phyloP scores from a whole-genome alignment of 2,113 vertebrate species.

The Chlorocebus sabaeus region DNA sequence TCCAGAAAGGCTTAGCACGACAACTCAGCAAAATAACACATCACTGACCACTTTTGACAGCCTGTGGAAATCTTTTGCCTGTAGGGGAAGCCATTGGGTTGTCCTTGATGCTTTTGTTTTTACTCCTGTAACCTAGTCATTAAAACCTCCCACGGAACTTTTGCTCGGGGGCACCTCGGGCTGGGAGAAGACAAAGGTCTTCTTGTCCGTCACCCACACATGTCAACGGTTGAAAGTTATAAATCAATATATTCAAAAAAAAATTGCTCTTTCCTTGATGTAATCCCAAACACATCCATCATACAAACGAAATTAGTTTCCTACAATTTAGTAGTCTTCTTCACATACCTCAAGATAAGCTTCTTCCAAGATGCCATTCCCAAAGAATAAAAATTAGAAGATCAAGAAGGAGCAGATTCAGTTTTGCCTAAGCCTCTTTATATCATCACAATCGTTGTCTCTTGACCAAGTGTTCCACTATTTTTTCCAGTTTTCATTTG shows the following conservation, averaged over 20 bases:
- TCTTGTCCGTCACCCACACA: not conserved
- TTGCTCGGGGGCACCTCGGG: not conserved
- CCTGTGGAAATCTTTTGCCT: not conserved
- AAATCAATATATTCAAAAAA: not conserved
- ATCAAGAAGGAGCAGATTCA: rapidly evolving
- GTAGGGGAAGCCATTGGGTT: constrained; percentile 31
- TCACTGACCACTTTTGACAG: constrained; percentile 8
- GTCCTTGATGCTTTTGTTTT: constrained; percentile 26
- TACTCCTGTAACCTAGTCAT: constrained; percentile 33
- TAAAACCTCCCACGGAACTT: constrained; percentile 29
- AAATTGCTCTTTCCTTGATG: not conserved
- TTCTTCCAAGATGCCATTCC: not conserved
- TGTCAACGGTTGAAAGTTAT: not conserved
- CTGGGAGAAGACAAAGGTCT: not conserved
- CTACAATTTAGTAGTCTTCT: not conserved
- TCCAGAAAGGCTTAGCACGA: constrained; percentile 37
- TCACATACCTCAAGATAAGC: not conserved
- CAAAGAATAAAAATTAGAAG: not conserved
- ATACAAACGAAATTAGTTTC: not conserved
- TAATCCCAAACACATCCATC: not conserved
- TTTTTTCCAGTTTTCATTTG: not conserved
- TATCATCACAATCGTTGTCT: not conserved
- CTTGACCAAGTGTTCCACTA: not conserved
- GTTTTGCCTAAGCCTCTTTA: not conserved
- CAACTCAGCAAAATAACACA: constrained; percentile 30